phyloP scores from a whole-genome alignment of 2,797 vertebrate species.

The Dendrocincla fuliginosa region DNA sequence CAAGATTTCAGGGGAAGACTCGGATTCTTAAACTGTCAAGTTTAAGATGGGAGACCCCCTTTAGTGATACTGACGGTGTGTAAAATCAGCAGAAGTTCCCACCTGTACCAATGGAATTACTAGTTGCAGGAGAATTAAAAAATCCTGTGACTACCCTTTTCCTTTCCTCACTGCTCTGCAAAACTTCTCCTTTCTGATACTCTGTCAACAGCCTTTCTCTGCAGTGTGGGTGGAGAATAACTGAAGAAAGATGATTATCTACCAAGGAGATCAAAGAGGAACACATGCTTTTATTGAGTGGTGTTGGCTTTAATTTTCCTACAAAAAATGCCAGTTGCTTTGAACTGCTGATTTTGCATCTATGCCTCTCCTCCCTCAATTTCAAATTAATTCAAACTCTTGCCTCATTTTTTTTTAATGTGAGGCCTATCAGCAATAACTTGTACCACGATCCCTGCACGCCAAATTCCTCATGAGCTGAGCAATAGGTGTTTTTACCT shows the following conservation, averaged over 20 bases:
- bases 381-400: neutral
- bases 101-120: neutral
- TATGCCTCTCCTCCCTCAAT: neutral
- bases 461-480: neutral
- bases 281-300: accelerated
- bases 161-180: neutral
- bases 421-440: neutral
- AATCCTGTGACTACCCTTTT: neutral
- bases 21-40: neutral
- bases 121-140: neutral
- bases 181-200: neutral
- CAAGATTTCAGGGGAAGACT: neutral
- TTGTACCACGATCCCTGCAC: neutral
- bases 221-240: neutral
- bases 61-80: neutral
- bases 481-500: neutral
- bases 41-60: neutral
- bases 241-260: neutral
- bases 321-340: neutral
- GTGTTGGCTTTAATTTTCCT: neutral
- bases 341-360: neutral
- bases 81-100: neutral
- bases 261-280: neutral
- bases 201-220: neutral
- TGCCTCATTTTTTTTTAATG: neutral